These are phyloP conservation scores for Caenorhabditis becei DNA, from an alignment of 2,888 invertebrate genomes.

Conservation along the genomic window DNA sequence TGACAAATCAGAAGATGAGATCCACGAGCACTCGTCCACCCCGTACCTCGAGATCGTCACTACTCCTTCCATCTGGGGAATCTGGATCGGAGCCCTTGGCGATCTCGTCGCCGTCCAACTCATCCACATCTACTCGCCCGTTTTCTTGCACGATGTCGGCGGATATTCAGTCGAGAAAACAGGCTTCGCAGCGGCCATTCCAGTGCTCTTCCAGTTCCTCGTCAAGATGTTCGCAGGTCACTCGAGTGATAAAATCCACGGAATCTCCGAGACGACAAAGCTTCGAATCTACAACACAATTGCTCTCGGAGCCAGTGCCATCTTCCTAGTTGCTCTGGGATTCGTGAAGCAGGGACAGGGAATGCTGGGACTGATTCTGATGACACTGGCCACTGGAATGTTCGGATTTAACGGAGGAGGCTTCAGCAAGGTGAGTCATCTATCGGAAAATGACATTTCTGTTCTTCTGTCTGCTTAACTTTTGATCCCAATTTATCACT, in stretches of 20 bases:
- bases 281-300: constrained; percentile 78
- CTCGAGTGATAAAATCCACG: constrained; percentile 73
- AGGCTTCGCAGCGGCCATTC: constrained; percentile 79
- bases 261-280: constrained; percentile 76
- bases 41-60: constrained; percentile 76
- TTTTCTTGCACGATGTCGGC: constrained; percentile 72
- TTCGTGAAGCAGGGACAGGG: constrained; percentile 71
- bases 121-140: constrained; percentile 73
- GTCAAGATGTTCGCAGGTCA: constrained; percentile 80
- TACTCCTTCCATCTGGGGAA: constrained; percentile 79
- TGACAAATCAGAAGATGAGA: constrained; percentile 52
- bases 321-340: constrained; percentile 76
- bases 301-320: constrained; percentile 77
- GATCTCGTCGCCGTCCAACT: constrained; percentile 80
- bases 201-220: constrained; percentile 79
- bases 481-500: background rate
- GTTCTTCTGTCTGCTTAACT: background rate
- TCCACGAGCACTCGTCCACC: constrained; percentile 48
- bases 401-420: constrained; percentile 76
- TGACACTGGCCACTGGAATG: constrained; percentile 79
- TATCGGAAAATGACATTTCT: background rate
- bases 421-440: constrained; percentile 65
- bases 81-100: constrained; percentile 80
- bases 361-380: constrained; percentile 68
- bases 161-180: constrained; percentile 78